A percentile compares a stretch with the other conserved stretches of the same genome.
Conservation (phyloP, 2,888 invertebrate species). For the Amiota minor region DNA sequence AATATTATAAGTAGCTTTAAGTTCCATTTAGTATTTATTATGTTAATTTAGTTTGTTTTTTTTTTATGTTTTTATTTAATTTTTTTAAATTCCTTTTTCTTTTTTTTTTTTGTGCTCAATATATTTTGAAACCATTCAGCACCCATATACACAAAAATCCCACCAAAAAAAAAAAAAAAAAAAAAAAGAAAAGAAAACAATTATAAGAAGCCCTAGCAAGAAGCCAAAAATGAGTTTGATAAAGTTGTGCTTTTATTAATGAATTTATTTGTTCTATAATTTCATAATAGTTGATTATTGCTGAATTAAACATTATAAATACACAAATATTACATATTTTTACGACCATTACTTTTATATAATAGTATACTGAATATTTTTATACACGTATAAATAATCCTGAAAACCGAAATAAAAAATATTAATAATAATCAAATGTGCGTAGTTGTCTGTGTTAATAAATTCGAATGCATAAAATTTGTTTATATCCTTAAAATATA, state of each 20-base stretch:
- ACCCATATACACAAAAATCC: not conserved
- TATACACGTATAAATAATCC: not conserved
- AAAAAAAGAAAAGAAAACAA: not conserved
- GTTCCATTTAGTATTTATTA: too few species aligned
- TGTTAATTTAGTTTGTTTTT: not conserved
- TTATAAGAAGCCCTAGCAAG: not conserved
- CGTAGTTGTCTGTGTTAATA: constrained; percentile 71
- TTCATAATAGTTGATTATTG: constrained; percentile 33
- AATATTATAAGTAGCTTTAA: too few species aligned
- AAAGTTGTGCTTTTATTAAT: not conserved
- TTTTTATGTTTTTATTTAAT: not conserved
- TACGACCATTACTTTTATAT: constrained; percentile 4
- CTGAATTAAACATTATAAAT: constrained; percentile 4
- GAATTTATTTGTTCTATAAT: constrained; percentile 18
- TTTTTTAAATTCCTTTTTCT: constrained; percentile 17
- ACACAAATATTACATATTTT: not conserved
- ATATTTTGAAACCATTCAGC: constrained; percentile 16
- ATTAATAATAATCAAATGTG: constrained; percentile 40
- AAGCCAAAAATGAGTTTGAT: not conserved
- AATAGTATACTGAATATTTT: constrained; percentile 17
- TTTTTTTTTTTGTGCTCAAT: constrained; percentile 13
- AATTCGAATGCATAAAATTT: constrained; percentile 39
- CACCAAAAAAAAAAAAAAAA: not conserved
- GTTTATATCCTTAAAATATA: constrained; percentile 40
- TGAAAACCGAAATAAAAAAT: constrained; percentile 25